Conservation (phyloP, 2,888 invertebrate species). For the Poecilobothrus nobilitatus region DNA sequence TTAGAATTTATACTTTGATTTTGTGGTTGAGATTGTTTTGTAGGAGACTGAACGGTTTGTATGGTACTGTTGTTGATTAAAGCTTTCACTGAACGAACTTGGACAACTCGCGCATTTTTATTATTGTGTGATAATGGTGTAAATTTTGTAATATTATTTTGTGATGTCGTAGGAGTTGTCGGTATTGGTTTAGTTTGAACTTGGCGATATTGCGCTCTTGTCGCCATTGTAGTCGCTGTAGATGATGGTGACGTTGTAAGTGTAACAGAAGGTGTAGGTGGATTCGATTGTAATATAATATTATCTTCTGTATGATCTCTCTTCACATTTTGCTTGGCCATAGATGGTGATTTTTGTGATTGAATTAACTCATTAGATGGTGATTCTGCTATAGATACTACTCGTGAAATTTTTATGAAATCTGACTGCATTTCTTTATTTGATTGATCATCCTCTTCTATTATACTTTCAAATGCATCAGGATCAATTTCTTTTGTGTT, state of each 20-base stretch:
- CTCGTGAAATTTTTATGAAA: background rate
- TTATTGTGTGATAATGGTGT: background rate
- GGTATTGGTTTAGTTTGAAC: background rate
- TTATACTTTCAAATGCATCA: background rate
- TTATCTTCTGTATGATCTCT: background rate
- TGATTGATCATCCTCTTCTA: background rate
- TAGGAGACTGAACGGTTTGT: slow-evolving; percentile 13
- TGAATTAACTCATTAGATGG: background rate
- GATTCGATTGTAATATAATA: background rate
- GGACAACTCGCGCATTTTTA: slow-evolving; percentile 15
- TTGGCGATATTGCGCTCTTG: background rate
- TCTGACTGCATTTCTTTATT: background rate
- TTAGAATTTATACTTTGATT: slow-evolving; percentile 15
- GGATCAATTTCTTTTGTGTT: background rate
- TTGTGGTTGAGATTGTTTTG: slow-evolving; percentile 16
- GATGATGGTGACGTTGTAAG: background rate
- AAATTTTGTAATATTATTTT: background rate
- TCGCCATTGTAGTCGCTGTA: background rate
- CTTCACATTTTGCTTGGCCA: background rate
- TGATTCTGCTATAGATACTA: no score
- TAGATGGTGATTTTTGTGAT: background rate
- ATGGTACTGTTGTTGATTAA: slow-evolving; percentile 20
- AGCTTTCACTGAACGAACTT: slow-evolving; percentile 20
- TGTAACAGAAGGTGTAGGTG: background rate
- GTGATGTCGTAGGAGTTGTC: background rate